A percentile compares a stretch with the other conserved stretches of the same genome.
Conservation (phyloP, 2,113 vertebrate genomes). For the Dasyurus viverrinus region DNA sequence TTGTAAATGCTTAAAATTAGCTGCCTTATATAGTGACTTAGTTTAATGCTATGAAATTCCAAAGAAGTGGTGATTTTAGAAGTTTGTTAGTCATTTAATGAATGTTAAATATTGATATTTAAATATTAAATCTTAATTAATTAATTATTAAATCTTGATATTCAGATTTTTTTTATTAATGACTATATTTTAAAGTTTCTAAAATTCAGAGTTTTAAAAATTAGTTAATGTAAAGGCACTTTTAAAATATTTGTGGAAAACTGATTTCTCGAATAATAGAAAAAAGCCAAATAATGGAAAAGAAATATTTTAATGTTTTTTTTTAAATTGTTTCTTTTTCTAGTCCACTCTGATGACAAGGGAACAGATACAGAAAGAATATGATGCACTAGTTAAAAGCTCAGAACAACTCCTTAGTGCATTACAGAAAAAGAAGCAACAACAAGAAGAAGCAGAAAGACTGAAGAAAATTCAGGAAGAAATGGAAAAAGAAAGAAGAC, state of each 20-base stretch:
- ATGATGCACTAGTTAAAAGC: conserved; percentile 89
- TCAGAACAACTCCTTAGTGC: conserved; percentile 92
- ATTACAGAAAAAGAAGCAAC: conserved; percentile 95
- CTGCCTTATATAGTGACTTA: background rate
- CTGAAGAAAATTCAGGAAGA: conserved; percentile 94
- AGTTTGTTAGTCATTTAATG: background rate
- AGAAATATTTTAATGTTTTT: background rate
- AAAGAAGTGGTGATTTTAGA: background rate
- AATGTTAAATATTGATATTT: background rate
- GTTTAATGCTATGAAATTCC: background rate
- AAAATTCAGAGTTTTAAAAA: too few species aligned
- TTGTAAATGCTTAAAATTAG: background rate
- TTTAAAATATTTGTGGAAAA: conserved; percentile 17
- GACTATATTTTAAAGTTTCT: background rate
- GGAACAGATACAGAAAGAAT: conserved; percentile 92
- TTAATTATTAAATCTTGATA: background rate
- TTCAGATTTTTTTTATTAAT: background rate
- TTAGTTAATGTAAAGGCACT: background rate
- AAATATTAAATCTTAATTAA: too few species aligned
- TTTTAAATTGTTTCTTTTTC: conserved; percentile 45
- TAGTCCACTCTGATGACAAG: conserved; percentile 92
- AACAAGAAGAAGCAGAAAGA: conserved; percentile 95
- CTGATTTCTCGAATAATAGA: conserved; percentile 29
- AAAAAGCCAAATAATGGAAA: conserved; percentile 39
- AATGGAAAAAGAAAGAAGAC: conserved; percentile 93